Evolutionary conservation across 2,888 invertebrate genomes (phyloP).

Genomic region (Allophyes oxyacanthae): DNA sequence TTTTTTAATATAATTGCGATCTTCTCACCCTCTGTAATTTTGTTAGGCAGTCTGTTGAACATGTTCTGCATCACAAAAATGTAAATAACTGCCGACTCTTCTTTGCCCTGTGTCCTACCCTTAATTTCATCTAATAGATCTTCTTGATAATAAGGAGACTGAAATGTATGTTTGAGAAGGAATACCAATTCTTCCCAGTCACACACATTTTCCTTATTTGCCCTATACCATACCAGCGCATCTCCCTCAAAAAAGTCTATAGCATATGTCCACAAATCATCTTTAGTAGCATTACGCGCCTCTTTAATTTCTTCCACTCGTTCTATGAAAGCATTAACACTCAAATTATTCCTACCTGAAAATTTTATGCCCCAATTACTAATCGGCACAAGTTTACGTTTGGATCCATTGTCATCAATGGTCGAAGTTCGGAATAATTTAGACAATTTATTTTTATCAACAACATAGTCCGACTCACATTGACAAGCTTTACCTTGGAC

Average conservation of each 20-base stretch:
- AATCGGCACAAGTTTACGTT: constrained; percentile 4
- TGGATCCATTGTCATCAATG: not conserved
- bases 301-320: constrained; percentile 6
- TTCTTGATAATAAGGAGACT: too few relatives aligned
- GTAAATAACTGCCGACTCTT: too few relatives aligned
- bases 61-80: too few relatives aligned
- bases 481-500: not conserved
- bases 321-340: constrained; percentile 10
- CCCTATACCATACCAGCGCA: not conserved
- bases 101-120: too few relatives aligned
- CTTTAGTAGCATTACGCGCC: not conserved
- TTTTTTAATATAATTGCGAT: too few relatives aligned
- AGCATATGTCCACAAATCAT: too few relatives aligned
- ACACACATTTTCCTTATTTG: not conserved
- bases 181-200: too few relatives aligned
- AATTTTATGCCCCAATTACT: constrained; percentile 6
- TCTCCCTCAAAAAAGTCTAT: too few relatives aligned
- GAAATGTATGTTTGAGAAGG: too few relatives aligned
- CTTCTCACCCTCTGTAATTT: too few relatives aligned
- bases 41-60: too few relatives aligned
- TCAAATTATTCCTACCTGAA: constrained; percentile 1
- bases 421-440: not conserved
- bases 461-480: not conserved
- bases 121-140: too few relatives aligned
- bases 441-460: not conserved